Base-by-base conservation (phyloP, 2,113 vertebrate genomes). In the Scomber colias region DNA sequence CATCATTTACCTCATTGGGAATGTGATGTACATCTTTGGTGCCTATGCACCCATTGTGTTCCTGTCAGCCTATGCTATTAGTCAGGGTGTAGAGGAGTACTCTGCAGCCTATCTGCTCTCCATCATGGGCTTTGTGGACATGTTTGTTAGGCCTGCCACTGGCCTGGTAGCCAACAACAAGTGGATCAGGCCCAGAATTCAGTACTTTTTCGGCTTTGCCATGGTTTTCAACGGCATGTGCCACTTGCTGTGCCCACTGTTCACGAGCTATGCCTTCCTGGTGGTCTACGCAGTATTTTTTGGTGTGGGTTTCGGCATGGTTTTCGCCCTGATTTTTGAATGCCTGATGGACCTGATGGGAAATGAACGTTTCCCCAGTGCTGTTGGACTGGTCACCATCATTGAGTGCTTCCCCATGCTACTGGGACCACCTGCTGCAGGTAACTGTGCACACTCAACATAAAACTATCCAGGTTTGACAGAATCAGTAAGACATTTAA, bases 41-140 rank as follows among this genome's bases (percentile, higher is more conserved):
- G 95, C 96, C 83, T 96, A 95, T 53, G 94, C 95, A 0, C 96
- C 96, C 35, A 95, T 97, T 15, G 88, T 97, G 56, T 97, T 97
- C 87, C 83, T 97, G 83, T 90, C 94, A 0, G 91, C 94, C 8
- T 96, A 96, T 1, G 96, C 94, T 15, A 92, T 96, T 64, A 91
- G 91, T 62, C 90, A 75, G 0, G 96, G 95, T 19, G 77, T 96
- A 0, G 96, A 97, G 0, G 90, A 95, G 48, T 95, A 95, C 64
- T 94, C 92, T 0, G 92, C 94, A 0, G 94, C 95, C 54, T 96
- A 96, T 82, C 95, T 97, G 83, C 95, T 95, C 31, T 95, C 95
- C 0, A 90, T 95, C 56, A 93, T 96, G 72, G 95, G 93, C 3
- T 92, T 96, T 0, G 95, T 96, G 79, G 95, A 96, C 83, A 96